Conservation (phyloP, 2,888 invertebrate species). For the Acholoe squamosa region DNA sequence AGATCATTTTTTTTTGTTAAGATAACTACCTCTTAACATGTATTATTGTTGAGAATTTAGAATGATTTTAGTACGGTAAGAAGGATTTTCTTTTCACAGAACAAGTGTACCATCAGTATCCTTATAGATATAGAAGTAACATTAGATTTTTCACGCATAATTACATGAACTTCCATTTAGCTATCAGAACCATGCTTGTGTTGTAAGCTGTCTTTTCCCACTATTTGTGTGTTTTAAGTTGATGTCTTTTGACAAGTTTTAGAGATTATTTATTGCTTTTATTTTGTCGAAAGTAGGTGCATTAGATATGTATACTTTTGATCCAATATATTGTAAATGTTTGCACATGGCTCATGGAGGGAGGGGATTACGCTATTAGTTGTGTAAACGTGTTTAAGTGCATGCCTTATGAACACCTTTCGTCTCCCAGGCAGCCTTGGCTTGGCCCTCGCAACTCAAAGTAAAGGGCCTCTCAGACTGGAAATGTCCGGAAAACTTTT, state of each 20-base stretch:
- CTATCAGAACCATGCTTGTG: neutral
- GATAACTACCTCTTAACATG: too few species aligned
- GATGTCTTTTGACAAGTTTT: neutral
- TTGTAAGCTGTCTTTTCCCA: neutral
- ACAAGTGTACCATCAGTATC: neutral
- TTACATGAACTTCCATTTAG: neutral
- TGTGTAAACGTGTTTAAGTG: neutral
- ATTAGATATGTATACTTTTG: neutral
- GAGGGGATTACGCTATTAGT: neutral
- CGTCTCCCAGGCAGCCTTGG: constrained; percentile 14
- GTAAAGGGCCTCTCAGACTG: neutral
- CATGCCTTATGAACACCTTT: neutral
- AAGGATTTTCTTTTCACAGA: neutral
- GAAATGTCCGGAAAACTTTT: neutral
- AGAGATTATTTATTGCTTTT: neutral
- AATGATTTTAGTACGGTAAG: too few species aligned
- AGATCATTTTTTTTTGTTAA: too few species aligned
- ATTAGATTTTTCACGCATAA: neutral
- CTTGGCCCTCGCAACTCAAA: neutral
- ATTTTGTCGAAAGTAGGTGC: neutral
- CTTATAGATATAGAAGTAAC: neutral
- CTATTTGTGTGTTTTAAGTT: neutral
- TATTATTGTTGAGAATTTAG: too few species aligned
- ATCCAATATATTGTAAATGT: constrained; percentile 19
- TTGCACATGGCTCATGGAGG: neutral